Conservation (phyloP, 2,888 invertebrate species). For the Tryphoninae sp. region DNA sequence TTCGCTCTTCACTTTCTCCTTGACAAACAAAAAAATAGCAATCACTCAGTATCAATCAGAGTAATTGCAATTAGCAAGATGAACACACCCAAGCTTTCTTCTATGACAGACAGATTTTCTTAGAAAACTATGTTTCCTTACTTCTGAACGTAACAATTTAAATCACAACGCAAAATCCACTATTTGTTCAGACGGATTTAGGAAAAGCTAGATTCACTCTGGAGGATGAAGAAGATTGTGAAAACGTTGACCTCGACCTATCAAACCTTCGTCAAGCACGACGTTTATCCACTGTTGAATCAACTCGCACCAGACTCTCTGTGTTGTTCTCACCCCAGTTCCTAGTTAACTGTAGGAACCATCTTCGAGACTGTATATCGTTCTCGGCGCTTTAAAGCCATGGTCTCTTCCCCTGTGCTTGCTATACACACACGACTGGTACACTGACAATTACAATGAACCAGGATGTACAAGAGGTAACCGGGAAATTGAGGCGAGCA, state of each 20-base stretch:
- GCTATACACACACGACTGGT: neutral
- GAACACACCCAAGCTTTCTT: neutral
- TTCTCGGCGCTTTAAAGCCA: conserved; percentile 37
- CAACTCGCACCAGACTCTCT: neutral
- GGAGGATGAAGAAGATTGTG: conserved; percentile 5
- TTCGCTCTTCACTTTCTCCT: neutral
- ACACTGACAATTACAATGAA: neutral
- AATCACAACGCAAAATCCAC: too few relatives aligned
- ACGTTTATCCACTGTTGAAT: conserved; percentile 34
- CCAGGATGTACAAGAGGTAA: neutral
- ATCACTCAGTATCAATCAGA: conserved; percentile 3
- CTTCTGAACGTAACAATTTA: too few relatives aligned
- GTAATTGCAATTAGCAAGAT: neutral
- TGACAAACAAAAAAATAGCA: neutral
- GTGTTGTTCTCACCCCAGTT: neutral
- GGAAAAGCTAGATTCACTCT: neutral
- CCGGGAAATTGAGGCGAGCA: conserved; percentile 52
- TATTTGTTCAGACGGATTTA: neutral
- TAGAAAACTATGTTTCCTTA: too few relatives aligned
- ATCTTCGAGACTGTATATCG: conserved; percentile 19
- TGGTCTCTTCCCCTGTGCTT: neutral
- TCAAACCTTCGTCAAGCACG: neutral
- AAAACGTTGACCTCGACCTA: conserved; percentile 39
- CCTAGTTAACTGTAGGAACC: neutral
- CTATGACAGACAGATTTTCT: neutral